These are phyloP conservation scores for Rotaria macrura DNA, from an alignment of 2,888 invertebrate species.

Conservation along the genomic window DNA sequence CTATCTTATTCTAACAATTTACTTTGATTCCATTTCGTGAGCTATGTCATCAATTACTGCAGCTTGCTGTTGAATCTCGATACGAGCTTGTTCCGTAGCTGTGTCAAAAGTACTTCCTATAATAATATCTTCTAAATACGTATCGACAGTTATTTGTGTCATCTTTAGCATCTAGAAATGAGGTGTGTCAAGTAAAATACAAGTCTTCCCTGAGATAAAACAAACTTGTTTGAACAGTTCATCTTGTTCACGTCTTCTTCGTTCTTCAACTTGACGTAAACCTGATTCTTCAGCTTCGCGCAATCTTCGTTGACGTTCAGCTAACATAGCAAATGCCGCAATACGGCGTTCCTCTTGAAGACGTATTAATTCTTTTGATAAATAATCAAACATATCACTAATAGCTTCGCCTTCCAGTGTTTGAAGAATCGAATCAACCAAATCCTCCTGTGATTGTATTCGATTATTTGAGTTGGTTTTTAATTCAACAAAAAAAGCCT, in stretches of 20 bases:
- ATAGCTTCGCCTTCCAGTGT: conserved; percentile 64
- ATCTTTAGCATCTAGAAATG: conserved; percentile 23
- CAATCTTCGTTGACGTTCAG: conserved; percentile 64
- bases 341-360: conserved; percentile 67
- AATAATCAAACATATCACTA: conserved; percentile 62
- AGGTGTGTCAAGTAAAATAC: too few species aligned
- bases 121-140: conserved; percentile 42
- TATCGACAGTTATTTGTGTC: conserved; percentile 32
- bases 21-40: conserved; percentile 49
- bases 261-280: conserved; percentile 64
- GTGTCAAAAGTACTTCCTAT: conserved; percentile 57
- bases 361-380: conserved; percentile 67
- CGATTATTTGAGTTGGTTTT: too few species aligned
- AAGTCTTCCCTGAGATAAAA: too few species aligned
- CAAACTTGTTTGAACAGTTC: conserved; percentile 64
- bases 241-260: conserved; percentile 63
- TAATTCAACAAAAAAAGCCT: too few species aligned
- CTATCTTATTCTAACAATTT: conserved; percentile 32
- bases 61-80: conserved; percentile 55
- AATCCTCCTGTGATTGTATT: conserved; percentile 40
- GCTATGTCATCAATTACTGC: conserved; percentile 56
- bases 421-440: conserved; percentile 58
- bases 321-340: conserved; percentile 67
- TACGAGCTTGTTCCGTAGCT: conserved; percentile 55
- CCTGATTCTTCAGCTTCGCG: conserved; percentile 72